Evolutionary conservation across 2,888 invertebrate genomes (phyloP).

Genomic region (Drosophila paracracens): DNA sequence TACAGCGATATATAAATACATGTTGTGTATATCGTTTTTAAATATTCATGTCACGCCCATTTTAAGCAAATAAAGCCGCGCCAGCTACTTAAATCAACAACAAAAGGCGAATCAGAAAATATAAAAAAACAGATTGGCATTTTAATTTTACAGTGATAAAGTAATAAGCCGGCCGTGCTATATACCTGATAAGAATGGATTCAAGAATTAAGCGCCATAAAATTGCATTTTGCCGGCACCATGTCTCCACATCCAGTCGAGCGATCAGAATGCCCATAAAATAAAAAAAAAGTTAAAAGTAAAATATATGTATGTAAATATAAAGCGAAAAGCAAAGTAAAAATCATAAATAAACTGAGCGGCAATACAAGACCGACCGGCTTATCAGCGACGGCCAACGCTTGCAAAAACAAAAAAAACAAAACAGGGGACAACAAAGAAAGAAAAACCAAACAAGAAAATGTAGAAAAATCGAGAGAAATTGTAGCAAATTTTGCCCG

Average conservation of each 20-base stretch:
- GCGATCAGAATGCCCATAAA: conserved; percentile 53
- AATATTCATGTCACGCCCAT: conserved; percentile 35
- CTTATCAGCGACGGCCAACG: conserved; percentile 70
- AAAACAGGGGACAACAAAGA: conserved; percentile 23
- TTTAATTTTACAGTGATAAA: conserved; percentile 64
- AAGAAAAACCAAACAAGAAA: conserved; percentile 5
- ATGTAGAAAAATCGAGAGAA: conserved; percentile 28
- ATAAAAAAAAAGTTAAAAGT: conserved; percentile 26
- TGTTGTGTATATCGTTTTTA: conserved; percentile 15
- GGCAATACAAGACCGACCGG: conserved; percentile 41
- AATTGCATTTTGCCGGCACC: conserved; percentile 70
- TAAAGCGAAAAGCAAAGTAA: conserved; percentile 34
- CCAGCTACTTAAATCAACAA: conserved; percentile 9
- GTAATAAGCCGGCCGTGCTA: conserved; percentile 67
- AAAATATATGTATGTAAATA: conserved; percentile 19
- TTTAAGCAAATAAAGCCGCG: conserved; percentile 24
- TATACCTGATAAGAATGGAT: conserved; percentile 62
- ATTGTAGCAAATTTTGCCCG: conserved; percentile 47
- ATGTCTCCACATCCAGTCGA: conserved; percentile 49
- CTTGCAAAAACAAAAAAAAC: conserved; percentile 24
- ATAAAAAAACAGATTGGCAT: conserved; percentile 28
- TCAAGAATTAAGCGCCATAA: conserved; percentile 80
- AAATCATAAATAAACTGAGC: conserved; percentile 72
- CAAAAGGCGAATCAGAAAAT: background rate
- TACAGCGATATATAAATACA: background rate